Evolutionary conservation across 2,888 invertebrate genomes (phyloP).

Genomic region (Gonocerus acuteangulatus): DNA sequence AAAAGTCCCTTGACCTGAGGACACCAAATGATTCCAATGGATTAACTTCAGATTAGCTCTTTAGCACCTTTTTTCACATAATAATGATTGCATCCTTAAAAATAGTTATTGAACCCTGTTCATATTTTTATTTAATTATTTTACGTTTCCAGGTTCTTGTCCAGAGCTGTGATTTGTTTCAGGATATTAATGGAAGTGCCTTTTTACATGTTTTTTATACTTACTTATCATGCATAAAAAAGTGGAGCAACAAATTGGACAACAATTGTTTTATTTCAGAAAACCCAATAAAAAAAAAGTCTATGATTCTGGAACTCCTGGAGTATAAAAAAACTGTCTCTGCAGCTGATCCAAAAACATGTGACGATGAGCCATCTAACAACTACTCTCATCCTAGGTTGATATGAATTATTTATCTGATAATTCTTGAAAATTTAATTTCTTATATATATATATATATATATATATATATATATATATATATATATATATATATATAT

Average conservation of each 20-base stretch:
- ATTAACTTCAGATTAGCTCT: too few species aligned
- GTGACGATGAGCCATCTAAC: not conserved
- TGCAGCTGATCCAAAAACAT: constrained; percentile 19
- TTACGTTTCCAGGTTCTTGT: constrained; percentile 48
- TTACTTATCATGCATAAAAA: constrained; percentile 55
- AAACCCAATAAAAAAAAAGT: constrained; percentile 26
- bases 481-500: too few species aligned
- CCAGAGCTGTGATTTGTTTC: constrained; percentile 53
- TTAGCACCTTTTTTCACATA: too few species aligned
- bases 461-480: not conserved
- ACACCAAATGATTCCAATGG: too few species aligned
- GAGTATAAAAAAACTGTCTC: constrained; percentile 26
- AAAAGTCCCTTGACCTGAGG: too few species aligned
- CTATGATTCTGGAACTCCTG: constrained; percentile 7
- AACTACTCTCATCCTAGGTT: not conserved
- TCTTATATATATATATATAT: too few species aligned
- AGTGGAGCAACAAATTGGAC: constrained; percentile 46
- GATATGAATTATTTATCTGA: too few species aligned
- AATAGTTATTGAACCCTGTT: too few species aligned
- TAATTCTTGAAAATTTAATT: too few species aligned
- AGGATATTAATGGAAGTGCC: constrained; percentile 52
- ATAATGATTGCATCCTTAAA: too few species aligned
- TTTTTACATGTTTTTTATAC: constrained; percentile 65
- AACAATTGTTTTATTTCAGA: not conserved
- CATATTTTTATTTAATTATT: too few species aligned